Evolutionary conservation across 1,140 invertebrate genomes (phyloP), one percentile per base, ranked within the genome.

Genomic region (Ylistrum balloti): DNA sequence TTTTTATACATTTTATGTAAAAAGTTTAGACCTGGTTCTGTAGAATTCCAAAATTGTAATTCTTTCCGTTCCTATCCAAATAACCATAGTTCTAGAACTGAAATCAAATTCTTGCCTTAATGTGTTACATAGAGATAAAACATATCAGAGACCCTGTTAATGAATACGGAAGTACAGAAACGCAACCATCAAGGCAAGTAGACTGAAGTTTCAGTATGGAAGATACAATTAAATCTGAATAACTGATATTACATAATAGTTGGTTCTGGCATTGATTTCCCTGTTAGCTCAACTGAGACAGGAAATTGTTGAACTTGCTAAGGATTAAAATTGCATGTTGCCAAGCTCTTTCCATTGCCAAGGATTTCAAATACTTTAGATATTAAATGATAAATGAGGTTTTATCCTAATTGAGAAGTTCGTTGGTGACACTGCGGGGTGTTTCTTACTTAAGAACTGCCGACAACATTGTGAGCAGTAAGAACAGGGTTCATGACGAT

Each of bases 271-370:
- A 74, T 74, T 74, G 56, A 74, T 74, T 74, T 17, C 56, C 9
- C 56, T 5, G 56, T 74, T 74, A 28, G 56, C 56, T 9, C 28
- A 22, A 28, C 56, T 11, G 56, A 74, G 56, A 74, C 56, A 74
- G 56, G 56, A 74, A 74, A 74, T 74, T 74, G 56, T 74, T 74
- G 56, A 74, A 74, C 56, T 28, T 74, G 56, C 56, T 28, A 74
- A 74, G 56, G 56, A 74, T 74, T 74, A 74, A 74, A 74, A 74
- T 74, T 74, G 56, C 56, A 74, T 74, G 56, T 74, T 74, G 56
- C 56, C 45, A 56, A 56, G 22, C 15, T 20, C 22, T 20, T 56
- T 56, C 13, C 45, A 20, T 15, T 56, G 45, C 45, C 56, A 74
- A 74, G 56, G 56, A 74, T 17, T 74, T 11, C 5, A 28, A 74